Evolutionary conservation across 2,888 invertebrate species (phyloP).

Genomic region (Lacanobia wlatinum): DNA sequence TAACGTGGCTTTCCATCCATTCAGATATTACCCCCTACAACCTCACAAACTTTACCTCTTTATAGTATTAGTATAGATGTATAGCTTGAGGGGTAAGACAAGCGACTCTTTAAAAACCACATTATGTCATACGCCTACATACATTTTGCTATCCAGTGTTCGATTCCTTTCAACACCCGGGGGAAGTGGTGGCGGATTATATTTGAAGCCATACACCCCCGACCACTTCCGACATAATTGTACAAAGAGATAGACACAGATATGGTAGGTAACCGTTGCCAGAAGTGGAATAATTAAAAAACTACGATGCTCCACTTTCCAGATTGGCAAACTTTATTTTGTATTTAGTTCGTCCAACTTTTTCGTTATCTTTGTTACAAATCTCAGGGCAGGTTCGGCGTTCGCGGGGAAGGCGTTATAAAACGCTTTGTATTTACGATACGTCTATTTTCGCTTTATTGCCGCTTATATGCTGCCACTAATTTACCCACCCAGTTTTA

Average conservation of each 20-base stretch:
- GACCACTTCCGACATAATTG: constrained; percentile 40
- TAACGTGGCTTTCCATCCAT: too few relatives aligned
- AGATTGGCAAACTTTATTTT: constrained; percentile 63
- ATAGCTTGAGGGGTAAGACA: background rate
- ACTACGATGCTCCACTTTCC: constrained; percentile 51
- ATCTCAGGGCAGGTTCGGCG: constrained; percentile 71
- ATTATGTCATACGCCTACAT: background rate
- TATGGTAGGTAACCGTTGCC: constrained; percentile 13
- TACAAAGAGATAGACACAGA: constrained; percentile 16
- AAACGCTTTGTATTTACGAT: constrained; percentile 81
- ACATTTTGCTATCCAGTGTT: constrained; percentile 1
- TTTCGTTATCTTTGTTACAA: constrained; percentile 74
- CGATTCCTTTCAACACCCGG: constrained; percentile 28
- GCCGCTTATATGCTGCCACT: constrained; percentile 75
- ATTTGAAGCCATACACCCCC: constrained; percentile 44
- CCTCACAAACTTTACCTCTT: too few relatives aligned
- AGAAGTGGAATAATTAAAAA: constrained; percentile 60
- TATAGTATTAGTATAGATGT: too few relatives aligned
- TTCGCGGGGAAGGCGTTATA: constrained; percentile 74
- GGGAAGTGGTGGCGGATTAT: constrained; percentile 37
- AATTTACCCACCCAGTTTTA: constrained; percentile 70
- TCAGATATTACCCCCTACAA: too few relatives aligned
- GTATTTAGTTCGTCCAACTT: constrained; percentile 71
- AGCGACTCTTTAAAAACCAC: background rate
- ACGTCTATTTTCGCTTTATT: constrained; percentile 80